Evolutionary conservation across 2,113 vertebrate genomes (phyloP).

Genomic region (Ranitomeya imitator): DNA sequence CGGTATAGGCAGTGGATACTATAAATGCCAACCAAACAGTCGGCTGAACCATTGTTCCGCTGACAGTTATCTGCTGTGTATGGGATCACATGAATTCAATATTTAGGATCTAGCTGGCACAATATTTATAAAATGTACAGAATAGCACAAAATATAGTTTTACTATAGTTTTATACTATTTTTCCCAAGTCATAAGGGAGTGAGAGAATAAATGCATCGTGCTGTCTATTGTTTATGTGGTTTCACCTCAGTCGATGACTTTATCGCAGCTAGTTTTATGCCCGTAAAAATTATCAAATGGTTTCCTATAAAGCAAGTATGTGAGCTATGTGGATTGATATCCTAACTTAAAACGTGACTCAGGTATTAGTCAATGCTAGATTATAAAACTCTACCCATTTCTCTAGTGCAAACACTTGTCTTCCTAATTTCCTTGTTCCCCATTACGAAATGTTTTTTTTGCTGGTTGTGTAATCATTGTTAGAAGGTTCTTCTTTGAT

Average conservation of each 20-base stretch:
- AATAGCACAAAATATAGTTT: neutral
- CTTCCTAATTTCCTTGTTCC: neutral
- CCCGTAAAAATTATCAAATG: neutral
- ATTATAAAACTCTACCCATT: neutral
- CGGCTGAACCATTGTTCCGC: too few species aligned
- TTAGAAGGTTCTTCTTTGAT: neutral
- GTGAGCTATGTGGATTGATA: neutral
- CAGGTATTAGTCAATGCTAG: neutral
- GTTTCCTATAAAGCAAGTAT: conserved; percentile 10
- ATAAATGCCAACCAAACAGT: too few species aligned
- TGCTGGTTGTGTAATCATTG: neutral
- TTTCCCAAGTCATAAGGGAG: neutral
- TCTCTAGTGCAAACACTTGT: neutral
- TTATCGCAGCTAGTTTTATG: neutral
- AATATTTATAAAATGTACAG: neutral
- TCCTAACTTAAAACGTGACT: neutral
- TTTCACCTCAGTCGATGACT: neutral
- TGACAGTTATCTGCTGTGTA: neutral
- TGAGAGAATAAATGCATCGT: neutral
- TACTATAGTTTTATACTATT: neutral
- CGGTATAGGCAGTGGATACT: too few species aligned
- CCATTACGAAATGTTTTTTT: neutral
- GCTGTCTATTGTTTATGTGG: neutral
- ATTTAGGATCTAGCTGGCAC: neutral
- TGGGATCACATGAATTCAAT: neutral